Percentiles rank a stretch among this genome's conserved stretches.
Conservation (phyloP, 2,113 vertebrate species). For the Oenanthe oenanthe region DNA sequence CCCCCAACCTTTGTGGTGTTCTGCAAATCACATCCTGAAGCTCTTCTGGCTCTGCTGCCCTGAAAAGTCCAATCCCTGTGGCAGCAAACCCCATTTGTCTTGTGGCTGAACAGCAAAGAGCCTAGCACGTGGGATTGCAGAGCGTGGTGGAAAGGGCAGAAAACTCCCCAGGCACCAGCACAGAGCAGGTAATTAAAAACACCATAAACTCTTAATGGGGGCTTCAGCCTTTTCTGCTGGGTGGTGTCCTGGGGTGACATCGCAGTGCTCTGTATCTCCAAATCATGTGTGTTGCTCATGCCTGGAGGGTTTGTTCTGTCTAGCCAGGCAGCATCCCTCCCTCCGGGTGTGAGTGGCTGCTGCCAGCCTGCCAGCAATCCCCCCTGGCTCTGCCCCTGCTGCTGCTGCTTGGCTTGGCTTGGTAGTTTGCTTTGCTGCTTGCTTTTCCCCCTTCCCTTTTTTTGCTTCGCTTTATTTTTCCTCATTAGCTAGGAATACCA, state of each 20-base stretch:
- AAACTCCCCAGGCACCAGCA: background rate
- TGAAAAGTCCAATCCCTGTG: background rate
- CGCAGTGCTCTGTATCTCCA: too few relatives aligned
- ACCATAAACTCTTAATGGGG: background rate
- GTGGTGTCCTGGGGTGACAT: background rate
- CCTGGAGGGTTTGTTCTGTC: too few relatives aligned
- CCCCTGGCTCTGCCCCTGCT: too few relatives aligned
- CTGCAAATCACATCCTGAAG: background rate
- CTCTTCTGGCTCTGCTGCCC: background rate
- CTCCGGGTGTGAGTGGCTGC: too few relatives aligned
- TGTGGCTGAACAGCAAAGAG: background rate
- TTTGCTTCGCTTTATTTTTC: too few relatives aligned
- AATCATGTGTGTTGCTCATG: too few relatives aligned
- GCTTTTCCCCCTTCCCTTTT: too few relatives aligned
- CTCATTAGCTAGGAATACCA: too few relatives aligned
- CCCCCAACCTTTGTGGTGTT: background rate
- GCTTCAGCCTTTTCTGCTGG: background rate
- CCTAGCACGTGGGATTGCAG: background rate
- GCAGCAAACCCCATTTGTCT: background rate
- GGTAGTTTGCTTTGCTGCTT: too few relatives aligned
- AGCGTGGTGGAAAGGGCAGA: background rate
- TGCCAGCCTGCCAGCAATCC: too few relatives aligned
- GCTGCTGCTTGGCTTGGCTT: too few relatives aligned
- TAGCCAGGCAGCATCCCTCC: too few relatives aligned
- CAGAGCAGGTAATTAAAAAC: background rate